Base-by-base conservation (phyloP, 2,888 invertebrate species). In the Drosophila falleni region DNA sequence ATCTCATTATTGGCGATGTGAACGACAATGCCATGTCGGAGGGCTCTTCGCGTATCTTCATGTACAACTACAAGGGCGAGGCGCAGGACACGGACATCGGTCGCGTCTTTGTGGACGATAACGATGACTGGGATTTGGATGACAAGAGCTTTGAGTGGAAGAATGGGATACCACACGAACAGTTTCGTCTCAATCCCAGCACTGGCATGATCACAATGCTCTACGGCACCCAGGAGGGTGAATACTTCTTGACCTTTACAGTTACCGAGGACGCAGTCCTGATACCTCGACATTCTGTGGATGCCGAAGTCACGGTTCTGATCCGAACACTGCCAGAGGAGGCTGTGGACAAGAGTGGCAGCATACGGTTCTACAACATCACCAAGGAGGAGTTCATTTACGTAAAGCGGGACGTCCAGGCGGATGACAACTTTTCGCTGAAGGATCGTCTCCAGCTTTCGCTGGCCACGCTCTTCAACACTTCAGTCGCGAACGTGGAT, bases 91-190 rank as follows among this genome's bases (percentile, higher is more conserved):
- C 96, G 0, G 95, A 96, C 78, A 97, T 99, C 65, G 99, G 99
- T 0, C 94, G 97, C 0, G 91, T 93, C 1, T 99, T 96, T 93
- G 99, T 99, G 0, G 95, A 97, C 46, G 99, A 99, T 93, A 95
- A 95, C 0, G 99, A 99, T 90, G 99, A 99, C 91, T 99, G 99
- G 99, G 99, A 99, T 92, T 93, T 98, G 53, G 95, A 95, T 0
- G 98, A 99, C 92, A 99, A 99, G 93, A 93, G 94, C 13, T 99
- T 98, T 91, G 94, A 94, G 71, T 97, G 97, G 96, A 91, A 94
- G 41, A 85, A 87, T 39, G 92, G 92, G 15, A 87, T 90, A 31
- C 80, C 89, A 6, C 94, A 95, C 75, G 94, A 95, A 0, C 94
- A 95, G 87, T 98, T 98, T 92, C 94, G 94, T 23, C 94, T 98